Evolutionary conservation across 2,797 vertebrate genomes (phyloP).

Genomic region (Poeciliopsis infans): DNA sequence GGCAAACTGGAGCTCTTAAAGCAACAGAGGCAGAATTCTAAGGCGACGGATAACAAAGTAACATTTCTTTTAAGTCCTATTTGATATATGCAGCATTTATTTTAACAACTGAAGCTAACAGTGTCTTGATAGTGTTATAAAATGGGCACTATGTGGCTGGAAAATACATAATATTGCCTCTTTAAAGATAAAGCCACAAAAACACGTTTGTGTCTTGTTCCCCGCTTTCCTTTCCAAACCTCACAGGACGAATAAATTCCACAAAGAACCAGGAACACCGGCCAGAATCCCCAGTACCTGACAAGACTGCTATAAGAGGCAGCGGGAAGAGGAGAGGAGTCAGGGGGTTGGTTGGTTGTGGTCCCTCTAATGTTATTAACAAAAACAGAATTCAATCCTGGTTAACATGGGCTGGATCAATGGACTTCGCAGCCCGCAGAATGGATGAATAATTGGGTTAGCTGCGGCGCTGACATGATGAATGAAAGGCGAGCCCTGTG

Average conservation of each 20-base stretch:
- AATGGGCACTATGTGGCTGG: too few relatives aligned
- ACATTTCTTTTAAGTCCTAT: too few relatives aligned
- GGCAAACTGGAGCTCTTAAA: too few relatives aligned
- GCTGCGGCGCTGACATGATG: conserved; percentile 18
- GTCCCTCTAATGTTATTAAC: conserved; percentile 59
- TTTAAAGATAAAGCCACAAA: background rate
- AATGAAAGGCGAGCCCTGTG: conserved; percentile 27
- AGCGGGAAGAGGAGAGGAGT: background rate
- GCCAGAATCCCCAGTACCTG: background rate
- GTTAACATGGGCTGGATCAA: conserved; percentile 57
- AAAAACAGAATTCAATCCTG: conserved; percentile 60
- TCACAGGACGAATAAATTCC: background rate
- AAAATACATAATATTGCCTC: too few relatives aligned
- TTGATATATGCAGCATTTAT: too few relatives aligned
- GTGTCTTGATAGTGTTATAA: too few relatives aligned
- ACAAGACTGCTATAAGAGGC: background rate
- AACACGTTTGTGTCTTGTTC: background rate
- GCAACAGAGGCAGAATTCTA: too few relatives aligned
- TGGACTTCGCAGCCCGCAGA: conserved; percentile 27
- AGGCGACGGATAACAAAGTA: too few relatives aligned
- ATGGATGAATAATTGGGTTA: conserved; percentile 46
- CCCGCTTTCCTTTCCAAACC: background rate
- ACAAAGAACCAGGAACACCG: background rate
- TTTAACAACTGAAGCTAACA: too few relatives aligned
- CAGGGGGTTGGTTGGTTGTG: background rate